Percentiles rank a stretch among this genome's conserved stretches.
phyloP scores from a whole-genome alignment of 2,797 vertebrate genomes.

The Hephaestus fuliginosus region DNA sequence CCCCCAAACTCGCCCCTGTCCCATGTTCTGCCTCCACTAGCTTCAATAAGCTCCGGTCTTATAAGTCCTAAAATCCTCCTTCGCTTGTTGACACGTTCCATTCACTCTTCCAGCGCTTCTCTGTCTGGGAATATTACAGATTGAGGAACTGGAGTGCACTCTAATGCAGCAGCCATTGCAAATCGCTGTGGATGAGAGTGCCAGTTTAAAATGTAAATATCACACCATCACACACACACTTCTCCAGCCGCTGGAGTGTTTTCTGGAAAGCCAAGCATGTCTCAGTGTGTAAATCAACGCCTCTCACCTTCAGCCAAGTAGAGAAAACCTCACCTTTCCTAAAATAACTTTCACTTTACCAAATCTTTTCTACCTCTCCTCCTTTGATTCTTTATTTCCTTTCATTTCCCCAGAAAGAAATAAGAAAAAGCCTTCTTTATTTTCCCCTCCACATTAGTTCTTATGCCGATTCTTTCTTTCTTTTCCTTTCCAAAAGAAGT shows the following conservation, averaged over 20 bases:
- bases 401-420: constrained; percentile 37
- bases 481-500: constrained; percentile 50
- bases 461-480: constrained; percentile 38
- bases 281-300: constrained; percentile 16
- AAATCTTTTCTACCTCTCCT: constrained; percentile 32
- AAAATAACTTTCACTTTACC: constrained; percentile 41
- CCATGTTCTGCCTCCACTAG: constrained; percentile 1
- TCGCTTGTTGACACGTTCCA: constrained; percentile 13
- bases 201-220: constrained; percentile 55
- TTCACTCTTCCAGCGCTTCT: constrained; percentile 25
- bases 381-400: constrained; percentile 57
- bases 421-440: constrained; percentile 22
- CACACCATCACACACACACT: not conserved
- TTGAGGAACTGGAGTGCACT: constrained; percentile 16
- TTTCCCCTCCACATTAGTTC: constrained; percentile 14
- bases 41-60: constrained; percentile 12
- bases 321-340: constrained; percentile 22
- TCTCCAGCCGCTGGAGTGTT: constrained; percentile 27
- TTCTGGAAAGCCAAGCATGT: constrained; percentile 7
- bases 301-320: constrained; percentile 19
- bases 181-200: constrained; percentile 34
- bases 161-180: constrained; percentile 31
- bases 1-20: not conserved
- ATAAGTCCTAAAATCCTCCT: constrained; percentile 25
- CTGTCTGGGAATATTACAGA: constrained; percentile 27